A percentile compares a stretch with the other conserved stretches of the same genome.
phyloP scores from a whole-genome alignment of 1,140 invertebrate species.

The Archivesica marissinica region DNA sequence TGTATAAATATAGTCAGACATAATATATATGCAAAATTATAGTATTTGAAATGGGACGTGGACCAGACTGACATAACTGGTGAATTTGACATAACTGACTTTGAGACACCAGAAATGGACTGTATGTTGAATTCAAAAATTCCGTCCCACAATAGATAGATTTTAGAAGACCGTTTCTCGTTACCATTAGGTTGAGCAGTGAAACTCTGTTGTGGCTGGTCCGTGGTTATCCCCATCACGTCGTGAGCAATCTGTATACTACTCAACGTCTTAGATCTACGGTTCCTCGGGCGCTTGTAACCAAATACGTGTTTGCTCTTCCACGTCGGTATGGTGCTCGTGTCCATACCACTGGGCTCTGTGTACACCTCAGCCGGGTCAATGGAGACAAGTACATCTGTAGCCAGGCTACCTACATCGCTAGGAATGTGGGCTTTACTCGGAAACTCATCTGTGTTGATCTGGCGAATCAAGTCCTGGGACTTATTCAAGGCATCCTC shows the following conservation, averaged over 20 bases:
- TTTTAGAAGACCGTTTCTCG: no score
- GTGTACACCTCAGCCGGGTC: conserved; percentile 35
- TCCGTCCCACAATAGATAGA: no score
- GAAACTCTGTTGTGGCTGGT: conserved; percentile 35
- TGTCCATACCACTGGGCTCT: neutral
- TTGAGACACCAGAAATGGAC: no score
- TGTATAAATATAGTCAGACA: no score
- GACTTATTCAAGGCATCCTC: conserved; percentile 58
- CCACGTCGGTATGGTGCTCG: conserved; percentile 10
- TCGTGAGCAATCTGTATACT: conserved; percentile 61
- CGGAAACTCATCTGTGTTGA: conserved; percentile 34
- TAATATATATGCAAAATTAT: no score
- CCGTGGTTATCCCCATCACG: conserved; percentile 41
- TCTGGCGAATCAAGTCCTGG: conserved; percentile 42
- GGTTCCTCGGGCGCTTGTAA: conserved; percentile 35
- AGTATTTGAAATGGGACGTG: no score
- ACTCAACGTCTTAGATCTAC: conserved; percentile 60
- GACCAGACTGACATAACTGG: no score
- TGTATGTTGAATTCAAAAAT: no score
- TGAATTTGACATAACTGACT: no score
- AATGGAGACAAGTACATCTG: conserved; percentile 51
- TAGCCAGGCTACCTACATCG: conserved; percentile 52
- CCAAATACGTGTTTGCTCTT: conserved; percentile 59
- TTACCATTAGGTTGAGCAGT: conserved; percentile 43
- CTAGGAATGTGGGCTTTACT: conserved; percentile 37